Base-by-base conservation (phyloP, 2,797 vertebrate species). In the Nyctalus aviator region DNA sequence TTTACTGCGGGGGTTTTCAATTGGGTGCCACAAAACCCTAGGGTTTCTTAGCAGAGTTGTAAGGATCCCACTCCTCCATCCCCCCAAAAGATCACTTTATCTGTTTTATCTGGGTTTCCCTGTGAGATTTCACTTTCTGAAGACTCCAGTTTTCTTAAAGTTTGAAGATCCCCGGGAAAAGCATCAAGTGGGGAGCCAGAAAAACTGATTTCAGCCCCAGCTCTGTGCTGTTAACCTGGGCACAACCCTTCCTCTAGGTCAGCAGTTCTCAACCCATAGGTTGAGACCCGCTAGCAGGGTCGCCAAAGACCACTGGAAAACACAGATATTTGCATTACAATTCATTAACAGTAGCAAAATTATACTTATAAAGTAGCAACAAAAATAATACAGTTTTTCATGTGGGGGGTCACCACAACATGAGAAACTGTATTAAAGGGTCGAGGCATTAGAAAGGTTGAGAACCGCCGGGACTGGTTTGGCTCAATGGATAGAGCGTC, bases 1-100 rank as follows among this genome's bases (percentile, higher is more conserved):
- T 48, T 95, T 59, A 57, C 62, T 46, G 12, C 12, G 44, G 5
- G 12, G 7, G 3, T 32, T 88, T 87, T 57, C 87, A n/a, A 69
- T 17, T 2, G 0, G 20, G 27, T 62, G 18, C 35, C 2, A 0
- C 2, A 12, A 81, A 77, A 37, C 23, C 10, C 62, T 18, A 8
- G 3, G 69, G 9, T 21, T 79, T 30, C 59, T 57, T 73, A 62
- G 41, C 78, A 8, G 25, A 48, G 25, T 72, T 30, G 37, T 5
- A n/a, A 69, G 27, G 14, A n/a, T 64, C 66, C 59, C 32, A 4
- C 41, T 50, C 48, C 27, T 32, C 2, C 12, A 0, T 27, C 30
- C 13, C 44, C 37, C 10, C 8, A 27, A 46, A 90, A 27, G 41
- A 3, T 77, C 37, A 57, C 12, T 13, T 66, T 18, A 21, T 41